A percentile compares a stretch with the other conserved stretches of the same genome.
These are phyloP conservation scores for Calidris pygmaea DNA, from an alignment of 2,113 vertebrate genomes.

Conservation along the genomic window DNA sequence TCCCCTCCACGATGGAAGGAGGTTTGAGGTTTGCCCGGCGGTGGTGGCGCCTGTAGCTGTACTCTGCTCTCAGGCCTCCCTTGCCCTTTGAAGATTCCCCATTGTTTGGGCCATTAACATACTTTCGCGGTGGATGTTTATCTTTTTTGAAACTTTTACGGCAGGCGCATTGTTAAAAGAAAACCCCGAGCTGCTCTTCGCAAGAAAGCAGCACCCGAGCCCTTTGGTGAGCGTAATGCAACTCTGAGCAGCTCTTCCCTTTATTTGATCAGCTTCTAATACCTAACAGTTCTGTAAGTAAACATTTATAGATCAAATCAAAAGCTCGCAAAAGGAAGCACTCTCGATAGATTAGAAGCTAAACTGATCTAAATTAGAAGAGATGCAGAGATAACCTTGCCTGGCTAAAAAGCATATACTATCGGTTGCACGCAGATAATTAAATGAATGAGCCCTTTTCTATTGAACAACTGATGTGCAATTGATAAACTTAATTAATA, in stretches of 20 bases:
- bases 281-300: conserved; percentile 73
- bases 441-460: conserved; percentile 81
- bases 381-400: conserved; percentile 81
- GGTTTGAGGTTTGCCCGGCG: not conserved
- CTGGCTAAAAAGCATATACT: conserved; percentile 77
- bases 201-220: not conserved
- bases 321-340: conserved; percentile 67
- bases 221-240: conserved; percentile 31
- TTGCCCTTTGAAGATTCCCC: conserved; percentile 65
- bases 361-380: conserved; percentile 76
- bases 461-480: conserved; percentile 80
- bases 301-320: conserved; percentile 71
- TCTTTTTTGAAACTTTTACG: conserved; percentile 72
- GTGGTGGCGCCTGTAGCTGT: not conserved
- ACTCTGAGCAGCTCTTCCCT: conserved; percentile 42
- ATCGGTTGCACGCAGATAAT: conserved; percentile 78
- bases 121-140: conserved; percentile 70
- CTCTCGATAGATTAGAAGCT: conserved; percentile 69
- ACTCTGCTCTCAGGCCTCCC: conserved; percentile 37
- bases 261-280: conserved; percentile 75
- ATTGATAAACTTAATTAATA: conserved; percentile 84
- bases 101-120: conserved; percentile 74
- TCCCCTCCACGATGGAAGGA: not conserved
- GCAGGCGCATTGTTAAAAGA: conserved; percentile 37
- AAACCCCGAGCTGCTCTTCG: conserved; percentile 16